Conservation (phyloP, 2,113 vertebrate species). For the Aleadryas rufinucha region DNA sequence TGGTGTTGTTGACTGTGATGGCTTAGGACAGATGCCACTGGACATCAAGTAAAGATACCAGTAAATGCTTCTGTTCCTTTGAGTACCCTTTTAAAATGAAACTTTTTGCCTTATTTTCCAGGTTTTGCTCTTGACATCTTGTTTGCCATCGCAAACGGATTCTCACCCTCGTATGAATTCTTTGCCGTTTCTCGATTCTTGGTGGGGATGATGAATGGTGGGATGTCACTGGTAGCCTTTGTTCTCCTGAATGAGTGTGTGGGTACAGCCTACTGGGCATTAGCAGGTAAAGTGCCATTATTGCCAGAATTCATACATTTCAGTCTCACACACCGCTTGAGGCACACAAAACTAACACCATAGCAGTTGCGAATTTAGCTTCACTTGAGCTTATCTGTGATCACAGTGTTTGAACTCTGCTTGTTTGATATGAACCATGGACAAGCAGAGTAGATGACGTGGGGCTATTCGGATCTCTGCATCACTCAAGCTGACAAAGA, state of each 20-base stretch:
- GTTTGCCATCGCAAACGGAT: slow-evolving; percentile 77
- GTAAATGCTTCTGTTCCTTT: background rate
- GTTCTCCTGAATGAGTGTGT: slow-evolving; percentile 82
- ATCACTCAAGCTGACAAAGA: background rate
- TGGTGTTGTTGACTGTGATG: background rate
- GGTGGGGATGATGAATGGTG: slow-evolving; percentile 82
- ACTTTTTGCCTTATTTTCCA: slow-evolving; percentile 41
- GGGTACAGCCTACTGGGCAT: slow-evolving; percentile 80
- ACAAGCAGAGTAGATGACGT: background rate
- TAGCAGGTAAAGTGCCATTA: slow-evolving; percentile 72
- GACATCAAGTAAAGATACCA: background rate
- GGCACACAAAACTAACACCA: background rate
- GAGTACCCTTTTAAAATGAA: background rate
- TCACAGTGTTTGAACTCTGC: background rate
- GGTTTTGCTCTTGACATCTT: slow-evolving; percentile 80
- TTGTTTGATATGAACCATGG: background rate
- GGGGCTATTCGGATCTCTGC: background rate
- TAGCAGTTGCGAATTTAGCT: background rate
- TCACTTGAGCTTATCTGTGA: background rate
- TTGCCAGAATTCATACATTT: background rate
- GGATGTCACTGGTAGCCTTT: slow-evolving; percentile 82
- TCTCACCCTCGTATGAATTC: slow-evolving; percentile 76
- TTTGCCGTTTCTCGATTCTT: slow-evolving; percentile 77
- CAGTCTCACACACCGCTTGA: background rate
- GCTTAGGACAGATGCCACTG: background rate